Evolutionary conservation across 2,797 vertebrate species (phyloP), one percentile per base, ranked within the genome.

Genomic region (Rachycentron canadum): DNA sequence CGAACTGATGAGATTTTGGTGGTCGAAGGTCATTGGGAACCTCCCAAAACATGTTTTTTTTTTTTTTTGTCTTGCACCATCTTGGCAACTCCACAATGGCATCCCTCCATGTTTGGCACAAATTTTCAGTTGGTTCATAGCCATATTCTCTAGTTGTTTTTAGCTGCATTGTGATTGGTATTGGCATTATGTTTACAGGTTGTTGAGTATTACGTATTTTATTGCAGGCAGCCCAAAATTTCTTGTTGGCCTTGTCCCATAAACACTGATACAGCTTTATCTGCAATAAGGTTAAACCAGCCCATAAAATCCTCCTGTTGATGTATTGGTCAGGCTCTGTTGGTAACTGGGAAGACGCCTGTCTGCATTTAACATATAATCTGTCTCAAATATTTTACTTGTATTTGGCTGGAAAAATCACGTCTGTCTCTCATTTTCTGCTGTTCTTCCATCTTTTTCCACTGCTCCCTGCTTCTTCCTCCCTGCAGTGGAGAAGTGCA

Each of bases 401-500:
- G 49, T 30, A 40, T 70, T 67, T 69, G 19, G 52, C 58, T 63
- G 38, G 57, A 45, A n/a, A 77, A 75, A 61, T 85, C 61, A 23
- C 4, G 11, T 66, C 21, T 66, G 40, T 58, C 38, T 71, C 21
- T 76, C 28, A 61, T 85, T 79, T 73, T 73, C 73, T 36, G 14
- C 34, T 69, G 49, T 25, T 74, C 69, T 53, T 63, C 70, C 59
- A 61, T 78, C 52, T 50, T 71, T 69, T 28, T 30, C 58, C 13
- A 4, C 56, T 38, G 32, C 55, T 58, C 63, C 47, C 49, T 30
- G 56, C 64, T 69, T 69, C 67, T 72, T 72, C 79, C 63, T 71
- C 40, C 55, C 57, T 70, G 78, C 83, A 61, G 69, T 62, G 49
- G 34, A 78, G 81, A 70, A 73, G 38, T 84, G 81, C 83, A 85